Evolutionary conservation across 2,888 invertebrate genomes (phyloP), one percentile per base, ranked within the genome.

Genomic region (Lamellibrachia columna): DNA sequence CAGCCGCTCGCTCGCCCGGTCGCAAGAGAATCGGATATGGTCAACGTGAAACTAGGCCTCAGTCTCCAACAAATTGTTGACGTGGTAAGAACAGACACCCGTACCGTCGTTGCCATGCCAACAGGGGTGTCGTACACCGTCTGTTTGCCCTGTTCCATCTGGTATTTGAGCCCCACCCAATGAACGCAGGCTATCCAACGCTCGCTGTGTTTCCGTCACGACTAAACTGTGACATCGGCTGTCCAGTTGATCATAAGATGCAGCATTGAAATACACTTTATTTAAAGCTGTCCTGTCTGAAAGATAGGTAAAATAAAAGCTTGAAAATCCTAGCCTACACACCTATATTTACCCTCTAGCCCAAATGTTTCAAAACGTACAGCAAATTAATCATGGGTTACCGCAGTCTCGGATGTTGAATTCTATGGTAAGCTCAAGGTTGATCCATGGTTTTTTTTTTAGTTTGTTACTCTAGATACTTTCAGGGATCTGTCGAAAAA

Each of bases 41-140:
- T 94, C 3, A 91, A 92, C n/a, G 93, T 94, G 52, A 92, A 92
- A 90, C 93, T 94, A 75, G 93, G 94, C n/a, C 58, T 94, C 52
- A 92, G 91, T 53, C 93, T 94, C 2, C 94, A 94, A 55, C 94
- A 94, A 92, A 94, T 94, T 92, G 93, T 94, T 53, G 93, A 94
- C 91, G 94, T 94, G 93, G 94, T 94, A 92, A 90, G 93, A 15
- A 75, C 22, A 15, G 75, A 75, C 75, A 75, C 75, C 75, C 75
- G 75, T 22, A 75, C 15, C 75, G 75, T 75, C 75, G 75, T 75
- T 75, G 75, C 75, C 22, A 75, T 75, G 75, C 15, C 75, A 15
- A 75, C 75, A 75, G 75, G 75, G 75, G 75, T 75, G 75, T 75
- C 75, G 75, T n/a, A 11, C 75, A 22, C 75, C 75, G 22, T 22